These are phyloP conservation scores for Anguilla marmorata DNA, from an alignment of 2,797 vertebrate species.

Conservation along the genomic window DNA sequence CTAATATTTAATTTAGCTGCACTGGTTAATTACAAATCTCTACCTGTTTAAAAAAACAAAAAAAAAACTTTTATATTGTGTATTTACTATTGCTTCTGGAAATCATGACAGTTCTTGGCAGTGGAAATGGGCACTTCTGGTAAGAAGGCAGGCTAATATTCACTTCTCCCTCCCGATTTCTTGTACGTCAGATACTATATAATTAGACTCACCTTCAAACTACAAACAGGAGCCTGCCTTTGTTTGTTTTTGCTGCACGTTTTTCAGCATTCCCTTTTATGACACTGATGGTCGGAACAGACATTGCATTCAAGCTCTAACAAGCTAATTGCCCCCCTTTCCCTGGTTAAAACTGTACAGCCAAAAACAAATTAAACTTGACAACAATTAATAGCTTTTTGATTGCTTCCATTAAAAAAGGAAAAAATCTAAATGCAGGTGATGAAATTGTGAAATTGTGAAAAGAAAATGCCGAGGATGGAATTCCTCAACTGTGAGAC, in stretches of 20 bases:
- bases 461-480: not conserved
- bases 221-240: constrained; percentile 1
- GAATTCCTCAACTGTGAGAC: not conserved
- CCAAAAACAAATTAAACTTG: not conserved
- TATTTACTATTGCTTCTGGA: not conserved
- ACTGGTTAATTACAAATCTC: too few species aligned
- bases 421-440: not conserved
- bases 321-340: not conserved
- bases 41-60: too few species aligned
- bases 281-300: not conserved
- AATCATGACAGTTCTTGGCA: not conserved
- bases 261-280: not conserved
- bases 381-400: not conserved
- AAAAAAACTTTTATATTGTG: too few species aligned
- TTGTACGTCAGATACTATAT: not conserved
- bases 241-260: constrained; percentile 28
- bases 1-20: not conserved
- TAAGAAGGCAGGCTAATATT: not conserved
- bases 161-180: not conserved
- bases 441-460: not conserved
- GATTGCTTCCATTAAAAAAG: not conserved
- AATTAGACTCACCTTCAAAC: not conserved
- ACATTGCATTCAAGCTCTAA: constrained; percentile 11
- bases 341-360: not conserved
- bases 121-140: constrained; percentile 1